Base-by-base conservation (phyloP, 1,140 invertebrate genomes). In the Phenacoccus solenopsis region DNA sequence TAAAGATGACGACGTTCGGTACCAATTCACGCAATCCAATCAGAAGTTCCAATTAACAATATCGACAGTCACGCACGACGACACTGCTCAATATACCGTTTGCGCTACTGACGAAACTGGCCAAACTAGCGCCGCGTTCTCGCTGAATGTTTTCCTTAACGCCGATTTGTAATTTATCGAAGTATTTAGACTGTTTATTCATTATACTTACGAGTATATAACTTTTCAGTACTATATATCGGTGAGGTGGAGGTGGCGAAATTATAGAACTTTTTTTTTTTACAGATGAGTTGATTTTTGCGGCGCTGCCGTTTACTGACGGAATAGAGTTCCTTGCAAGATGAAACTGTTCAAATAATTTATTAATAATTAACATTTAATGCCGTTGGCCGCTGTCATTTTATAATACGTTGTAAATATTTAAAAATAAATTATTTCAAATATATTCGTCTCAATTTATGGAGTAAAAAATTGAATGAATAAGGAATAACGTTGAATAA, bases 41-140 rank as follows among this genome's bases (percentile, higher is more conserved):
- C 86, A 86, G 67, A 91, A 88, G 74, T 87, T 94, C 73, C 84
- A 87, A 75, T 79, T 86, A 70, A 82, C 83, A 72, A 90, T 97
- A 72, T 84, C 87, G 56, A 85, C 87, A 70, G 88, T 88, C 77
- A 84, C 85, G 70, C 79, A 86, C 49, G 88, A 88, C 71, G 94
- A 98, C 80, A 84, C 90, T 73, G 94, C 94, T 27, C 92, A 94
- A 78, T 98, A 97, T 79, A 84, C 88, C 71, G 91, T 93, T 4
- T 89, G 89, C 75, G 91, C 89, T n/a, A 86, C 88, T 28, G 88
- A 89, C 74, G 89, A 90, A 76, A 92, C 92, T 78, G 88, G 88
- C 69, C 91, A 93, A 78, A 85, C 86, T 67, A 82, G 86, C 30
- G 85, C 89, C 56, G 88, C 93, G 72, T 95, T 95, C 82, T 90